Evolutionary conservation across 2,113 vertebrate genomes (phyloP).

Genomic region (Euleptes europaea): DNA sequence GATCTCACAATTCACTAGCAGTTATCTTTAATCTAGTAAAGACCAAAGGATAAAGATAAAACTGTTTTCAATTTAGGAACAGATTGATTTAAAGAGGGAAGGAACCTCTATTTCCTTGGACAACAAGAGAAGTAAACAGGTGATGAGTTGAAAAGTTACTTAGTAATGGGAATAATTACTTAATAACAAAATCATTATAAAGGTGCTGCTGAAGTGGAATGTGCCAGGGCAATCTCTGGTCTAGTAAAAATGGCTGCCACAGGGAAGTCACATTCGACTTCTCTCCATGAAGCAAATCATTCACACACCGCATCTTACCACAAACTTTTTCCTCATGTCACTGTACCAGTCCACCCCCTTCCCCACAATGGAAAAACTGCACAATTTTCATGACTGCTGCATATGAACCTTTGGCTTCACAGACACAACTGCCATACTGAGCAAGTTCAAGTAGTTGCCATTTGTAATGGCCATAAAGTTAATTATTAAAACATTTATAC

Average conservation of each 20-base stretch:
- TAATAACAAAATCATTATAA: neutral
- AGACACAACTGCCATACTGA: neutral
- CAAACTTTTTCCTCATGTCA: neutral
- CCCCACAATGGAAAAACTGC: neutral
- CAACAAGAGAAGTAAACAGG: neutral
- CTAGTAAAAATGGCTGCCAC: neutral
- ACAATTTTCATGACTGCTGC: neutral
- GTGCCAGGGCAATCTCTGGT: neutral
- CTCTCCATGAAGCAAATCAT: neutral
- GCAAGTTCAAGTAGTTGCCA: neutral
- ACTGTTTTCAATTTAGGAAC: neutral
- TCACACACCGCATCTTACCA: neutral
- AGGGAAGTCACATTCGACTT: neutral
- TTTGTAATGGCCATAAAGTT: neutral
- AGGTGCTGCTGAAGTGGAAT: neutral
- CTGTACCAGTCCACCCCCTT: neutral
- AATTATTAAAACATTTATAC: no score
- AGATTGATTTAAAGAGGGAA: neutral
- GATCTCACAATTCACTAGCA: neutral
- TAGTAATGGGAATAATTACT: neutral
- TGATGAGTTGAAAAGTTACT: neutral
- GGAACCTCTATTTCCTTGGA: neutral
- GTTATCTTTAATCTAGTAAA: constrained; percentile 4
- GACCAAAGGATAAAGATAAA: neutral
- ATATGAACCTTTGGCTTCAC: neutral